Base-by-base conservation (phyloP, 2,113 vertebrate genomes). In the Spermophilus dauricus region DNA sequence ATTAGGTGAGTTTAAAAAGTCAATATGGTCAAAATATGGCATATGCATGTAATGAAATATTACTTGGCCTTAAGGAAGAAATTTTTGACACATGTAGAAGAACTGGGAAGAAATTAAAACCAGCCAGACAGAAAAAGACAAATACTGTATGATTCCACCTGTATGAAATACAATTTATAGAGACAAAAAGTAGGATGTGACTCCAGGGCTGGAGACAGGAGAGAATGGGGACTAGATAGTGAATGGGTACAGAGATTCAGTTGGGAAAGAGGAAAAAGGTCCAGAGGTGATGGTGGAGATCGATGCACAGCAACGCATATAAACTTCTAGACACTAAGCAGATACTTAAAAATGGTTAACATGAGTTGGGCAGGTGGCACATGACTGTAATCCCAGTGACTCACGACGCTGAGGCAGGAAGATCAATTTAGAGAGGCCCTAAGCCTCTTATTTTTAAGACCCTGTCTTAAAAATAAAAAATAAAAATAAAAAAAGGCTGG, bases 1-100 rank as follows among this genome's bases (percentile, higher is more conserved):
- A 83, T 65, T 86, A 34, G 4, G 22, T 75, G 69, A 75, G 63
- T 91, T 51, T 86, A 83, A 72, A 84, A 26, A 97, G 77, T 83
- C 42, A 89, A 3, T 61, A 42, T 53, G 48, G 85, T 80, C 56
- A 84, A 65, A 91, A 78, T 77, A n/a, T 37, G 65, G 34, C n/a
- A 82, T 14, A 75, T 67, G 65, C 6, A 51, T 75, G 61, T 14
- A 39, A 87, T 51, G 37, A 48, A 76, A 28, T 92, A 78, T 70
- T 92, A 58, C 72, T 58, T 89, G n/a, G 70, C 42, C 32, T 89
- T 58, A 56, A 51, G n/a, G 61, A 88, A 70, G 30, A 22, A 39
- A 56, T 78, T 70, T 83, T 78, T 94, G 63, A 94, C 86, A 70
- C n/a, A 85, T 39, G 24, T 34, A 37, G 56, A 56, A 56, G 26